phyloP scores from a whole-genome alignment of 1,140 invertebrate genomes.

The Drosophila funebris region DNA sequence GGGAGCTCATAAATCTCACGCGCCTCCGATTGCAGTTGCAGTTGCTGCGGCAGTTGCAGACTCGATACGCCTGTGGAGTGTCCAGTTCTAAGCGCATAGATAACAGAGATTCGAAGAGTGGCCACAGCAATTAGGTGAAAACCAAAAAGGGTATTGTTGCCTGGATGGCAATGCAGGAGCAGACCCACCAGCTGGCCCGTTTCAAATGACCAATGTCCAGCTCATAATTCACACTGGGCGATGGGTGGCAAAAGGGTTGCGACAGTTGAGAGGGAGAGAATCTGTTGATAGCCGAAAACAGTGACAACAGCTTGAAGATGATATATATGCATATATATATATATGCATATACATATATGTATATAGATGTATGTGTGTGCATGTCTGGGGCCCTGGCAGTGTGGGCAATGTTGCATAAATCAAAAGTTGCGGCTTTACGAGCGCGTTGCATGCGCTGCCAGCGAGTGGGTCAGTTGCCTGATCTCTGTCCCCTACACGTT shows the following conservation, averaged over 20 bases:
- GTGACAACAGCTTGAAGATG: conserved; percentile 27
- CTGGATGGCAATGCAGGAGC: background rate
- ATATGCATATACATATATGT: background rate
- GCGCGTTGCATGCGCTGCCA: conserved; percentile 13
- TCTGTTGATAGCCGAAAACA: conserved; percentile 28
- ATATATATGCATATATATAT: conserved; percentile 15
- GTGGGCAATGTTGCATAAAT: conserved; percentile 67
- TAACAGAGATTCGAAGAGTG: conserved; percentile 6
- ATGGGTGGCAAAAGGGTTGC: conserved; percentile 11
- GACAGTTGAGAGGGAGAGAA: background rate
- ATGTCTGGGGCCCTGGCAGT: conserved; percentile 37
- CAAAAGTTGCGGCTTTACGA: conserved; percentile 50
- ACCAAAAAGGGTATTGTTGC: background rate
- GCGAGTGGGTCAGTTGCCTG: conserved; percentile 52
- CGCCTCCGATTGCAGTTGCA: conserved; percentile 67
- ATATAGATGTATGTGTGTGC: background rate
- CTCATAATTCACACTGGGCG: conserved; percentile 33
- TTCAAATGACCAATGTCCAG: conserved; percentile 44
- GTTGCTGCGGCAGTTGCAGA: conserved; percentile 8
- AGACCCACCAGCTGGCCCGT: conserved; percentile 41
- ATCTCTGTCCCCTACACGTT: background rate
- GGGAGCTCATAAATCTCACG: conserved; percentile 70
- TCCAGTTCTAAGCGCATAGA: conserved; percentile 44
- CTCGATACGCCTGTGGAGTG: conserved; percentile 19
- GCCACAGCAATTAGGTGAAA: conserved; percentile 36